Percentiles rank a stretch among this genome's conserved stretches.
These are phyloP conservation scores for Campylomormyrus tamandua DNA, from an alignment of 2,113 vertebrate species.

Conservation along the genomic window DNA sequence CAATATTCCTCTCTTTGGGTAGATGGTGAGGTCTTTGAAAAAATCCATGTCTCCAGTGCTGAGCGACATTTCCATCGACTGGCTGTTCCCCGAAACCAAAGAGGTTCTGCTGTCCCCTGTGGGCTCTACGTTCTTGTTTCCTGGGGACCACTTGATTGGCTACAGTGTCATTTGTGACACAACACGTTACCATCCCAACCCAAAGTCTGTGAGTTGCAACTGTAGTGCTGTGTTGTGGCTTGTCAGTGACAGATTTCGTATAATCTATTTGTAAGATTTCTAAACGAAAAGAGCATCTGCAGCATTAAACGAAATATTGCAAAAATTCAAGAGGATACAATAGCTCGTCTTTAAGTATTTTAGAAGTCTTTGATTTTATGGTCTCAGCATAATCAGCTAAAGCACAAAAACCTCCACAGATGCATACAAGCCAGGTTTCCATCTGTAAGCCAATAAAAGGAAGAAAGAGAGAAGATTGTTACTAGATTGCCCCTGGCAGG, in stretches of 20 bases:
- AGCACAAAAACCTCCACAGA: background rate
- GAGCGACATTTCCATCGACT: constrained; percentile 85
- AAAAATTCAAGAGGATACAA: background rate
- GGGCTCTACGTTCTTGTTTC: constrained; percentile 77
- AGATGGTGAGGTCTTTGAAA: constrained; percentile 91
- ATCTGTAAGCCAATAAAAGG: background rate
- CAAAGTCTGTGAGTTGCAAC: constrained; percentile 69
- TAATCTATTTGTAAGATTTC: background rate
- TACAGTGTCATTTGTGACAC: constrained; percentile 79
- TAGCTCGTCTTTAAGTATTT: background rate
- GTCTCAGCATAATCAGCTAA: background rate
- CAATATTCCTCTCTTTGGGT: constrained; percentile 13
- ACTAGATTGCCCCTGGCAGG: background rate
- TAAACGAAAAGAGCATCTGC: background rate
- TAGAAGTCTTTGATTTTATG: background rate
- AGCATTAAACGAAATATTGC: background rate
- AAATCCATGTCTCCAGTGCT: constrained; percentile 81
- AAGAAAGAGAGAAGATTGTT: background rate
- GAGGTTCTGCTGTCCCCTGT: constrained; percentile 82
- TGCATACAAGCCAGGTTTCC: background rate
- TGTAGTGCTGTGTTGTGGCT: background rate
- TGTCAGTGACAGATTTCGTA: background rate
- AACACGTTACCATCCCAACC: constrained; percentile 68
- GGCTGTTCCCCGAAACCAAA: constrained; percentile 83
- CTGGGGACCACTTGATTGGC: constrained; percentile 79